Conservation (phyloP, 2,113 vertebrate species). For the Zapus hudsonius region DNA sequence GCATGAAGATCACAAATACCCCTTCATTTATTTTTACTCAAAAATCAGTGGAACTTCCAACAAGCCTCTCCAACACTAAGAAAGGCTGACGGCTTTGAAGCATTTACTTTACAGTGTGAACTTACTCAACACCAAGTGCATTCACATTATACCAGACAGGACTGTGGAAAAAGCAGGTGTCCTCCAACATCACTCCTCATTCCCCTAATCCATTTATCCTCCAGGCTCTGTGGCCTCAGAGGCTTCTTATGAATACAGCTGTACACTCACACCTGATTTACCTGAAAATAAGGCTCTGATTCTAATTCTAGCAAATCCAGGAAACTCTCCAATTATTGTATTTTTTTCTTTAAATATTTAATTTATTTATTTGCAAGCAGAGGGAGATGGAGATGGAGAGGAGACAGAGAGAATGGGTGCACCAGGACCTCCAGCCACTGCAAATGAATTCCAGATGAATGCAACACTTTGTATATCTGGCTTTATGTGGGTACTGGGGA, state of each 20-base stretch:
- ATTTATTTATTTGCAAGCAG: too few species aligned
- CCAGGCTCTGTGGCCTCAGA: too few species aligned
- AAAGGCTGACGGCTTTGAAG: constrained; percentile 5
- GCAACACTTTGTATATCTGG: too few species aligned
- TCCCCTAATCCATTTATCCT: not conserved
- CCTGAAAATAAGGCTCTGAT: constrained; percentile 16
- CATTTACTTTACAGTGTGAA: not conserved
- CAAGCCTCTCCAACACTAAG: not conserved
- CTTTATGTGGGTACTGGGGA: too few species aligned
- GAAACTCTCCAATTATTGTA: constrained; percentile 37
- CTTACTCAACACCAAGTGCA: constrained; percentile 47
- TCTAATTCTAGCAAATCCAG: constrained; percentile 53
- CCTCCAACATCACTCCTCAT: constrained; percentile 12
- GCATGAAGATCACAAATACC: not conserved
- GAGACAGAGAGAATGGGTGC: too few species aligned
- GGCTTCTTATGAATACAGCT: too few species aligned
- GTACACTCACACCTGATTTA: not conserved
- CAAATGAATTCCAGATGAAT: too few species aligned
- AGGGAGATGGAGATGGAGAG: too few species aligned
- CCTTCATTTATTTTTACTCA: not conserved
- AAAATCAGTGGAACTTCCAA: not conserved
- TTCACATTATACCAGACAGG: not conserved
- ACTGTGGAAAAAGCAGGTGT: not conserved
- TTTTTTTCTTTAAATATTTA: too few species aligned
- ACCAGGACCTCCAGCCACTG: too few species aligned